Evolutionary conservation across 2,888 invertebrate genomes (phyloP).

Genomic region (Hydrotaea diabolus): DNA sequence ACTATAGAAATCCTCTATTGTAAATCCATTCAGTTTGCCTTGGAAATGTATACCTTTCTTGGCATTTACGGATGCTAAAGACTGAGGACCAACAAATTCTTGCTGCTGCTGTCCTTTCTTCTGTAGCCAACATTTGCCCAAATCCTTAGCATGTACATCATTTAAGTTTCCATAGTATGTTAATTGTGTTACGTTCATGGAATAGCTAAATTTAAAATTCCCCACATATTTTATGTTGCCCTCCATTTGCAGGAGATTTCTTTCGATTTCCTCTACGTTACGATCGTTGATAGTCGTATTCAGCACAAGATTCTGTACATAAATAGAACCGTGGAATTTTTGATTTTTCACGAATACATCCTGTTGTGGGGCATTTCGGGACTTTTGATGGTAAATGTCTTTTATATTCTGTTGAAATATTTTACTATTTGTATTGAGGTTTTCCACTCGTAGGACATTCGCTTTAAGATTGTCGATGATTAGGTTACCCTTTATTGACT

Average conservation of each 20-base stretch:
- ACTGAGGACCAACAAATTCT: slow-evolving; percentile 75
- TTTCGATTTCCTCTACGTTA: slow-evolving; percentile 72
- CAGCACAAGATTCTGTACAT: slow-evolving; percentile 78
- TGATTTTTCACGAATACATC: slow-evolving; percentile 68
- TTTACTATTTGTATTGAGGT: slow-evolving; percentile 72
- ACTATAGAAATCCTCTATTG: slow-evolving; percentile 80
- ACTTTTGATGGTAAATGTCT: slow-evolving; percentile 70
- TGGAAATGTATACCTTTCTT: slow-evolving; percentile 70
- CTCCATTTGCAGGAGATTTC: slow-evolving; percentile 73
- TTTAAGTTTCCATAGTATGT: slow-evolving; percentile 80
- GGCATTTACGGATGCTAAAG: slow-evolving; percentile 69
- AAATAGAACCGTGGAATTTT: slow-evolving; percentile 75
- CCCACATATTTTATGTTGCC: slow-evolving; percentile 78
- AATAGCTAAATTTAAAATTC: slow-evolving; percentile 73
- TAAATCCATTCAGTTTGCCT: slow-evolving; percentile 80
- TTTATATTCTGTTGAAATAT: slow-evolving; percentile 70
- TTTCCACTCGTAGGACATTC: slow-evolving; percentile 66
- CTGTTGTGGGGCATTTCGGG: slow-evolving; percentile 41
- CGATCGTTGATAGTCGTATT: slow-evolving; percentile 73
- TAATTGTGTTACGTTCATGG: slow-evolving; percentile 78
- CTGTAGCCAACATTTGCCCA: slow-evolving; percentile 80
- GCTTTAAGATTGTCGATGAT: slow-evolving; percentile 69
- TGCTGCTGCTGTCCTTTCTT: slow-evolving; percentile 73
- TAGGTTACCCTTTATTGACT: slow-evolving; percentile 70
- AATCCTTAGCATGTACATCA: slow-evolving; percentile 78